Base-by-base conservation (phyloP, 2,113 vertebrate genomes). In the Phaethon lepturus region DNA sequence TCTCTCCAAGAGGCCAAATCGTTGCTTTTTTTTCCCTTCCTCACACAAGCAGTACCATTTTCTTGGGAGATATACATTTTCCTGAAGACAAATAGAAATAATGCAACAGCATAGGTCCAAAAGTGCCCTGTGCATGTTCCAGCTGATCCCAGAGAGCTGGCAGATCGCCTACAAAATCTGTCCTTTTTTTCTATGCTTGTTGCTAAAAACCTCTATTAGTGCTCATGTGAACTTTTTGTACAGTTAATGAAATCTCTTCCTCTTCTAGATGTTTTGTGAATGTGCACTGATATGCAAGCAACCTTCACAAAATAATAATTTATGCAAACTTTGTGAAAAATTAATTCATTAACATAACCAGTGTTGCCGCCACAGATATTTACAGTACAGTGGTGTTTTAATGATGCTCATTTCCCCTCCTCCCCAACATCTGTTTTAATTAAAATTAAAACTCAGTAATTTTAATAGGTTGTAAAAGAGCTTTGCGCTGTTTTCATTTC, bases 11-110 rank as follows among this genome's bases (percentile, higher is more conserved):
- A 64, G 44, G 62, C 22, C 15, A 55, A 44, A 66, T 23, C 5
- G 0, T 33, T 72, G 47, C 0, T 3, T 23, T 47, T 82, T 82
- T 85, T 64, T 3, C 13, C 49, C 10, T 79, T 73, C 22, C 50
- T 89, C 50, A 38, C 35, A 38, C 7, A 78, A 78, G 31, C 26
- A 62, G 67, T 15, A 40, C 40, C 29, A 9, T 68, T 68, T 75
- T 72, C 45, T 80, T 56, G 59, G 14, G 71, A 91, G 33, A 58
- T 4, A 64, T 0, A 52, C 17, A 45, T 80, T 83, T 72, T 85
- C 58, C 53, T 64, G 26, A 76, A 53, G 66, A 60, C 35, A 75
- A 76, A 33, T 15, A 85, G 49, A 68, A 63, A 40, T 31, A 62
- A 56, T 2, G 6, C 17, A 63, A 7, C 8, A 19, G 8, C 0